Percentiles rank a stretch among this genome's conserved stretches.
These are phyloP conservation scores for Syndactyla subalaris DNA, from an alignment of 2,797 vertebrate species.

Conservation along the genomic window DNA sequence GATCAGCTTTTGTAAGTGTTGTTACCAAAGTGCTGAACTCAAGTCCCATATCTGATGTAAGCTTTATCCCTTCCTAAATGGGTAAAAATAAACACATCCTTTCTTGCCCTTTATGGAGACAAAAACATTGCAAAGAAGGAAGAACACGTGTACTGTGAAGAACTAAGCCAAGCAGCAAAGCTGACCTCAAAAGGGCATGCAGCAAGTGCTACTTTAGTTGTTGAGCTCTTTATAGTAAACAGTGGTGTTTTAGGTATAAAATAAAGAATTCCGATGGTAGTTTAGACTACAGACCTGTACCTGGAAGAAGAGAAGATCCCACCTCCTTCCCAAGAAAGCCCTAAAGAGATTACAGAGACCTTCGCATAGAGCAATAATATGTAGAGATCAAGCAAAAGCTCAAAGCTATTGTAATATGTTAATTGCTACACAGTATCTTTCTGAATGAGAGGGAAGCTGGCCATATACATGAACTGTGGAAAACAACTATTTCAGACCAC, in stretches of 20 bases:
- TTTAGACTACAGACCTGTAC: not conserved
- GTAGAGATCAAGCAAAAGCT: not conserved
- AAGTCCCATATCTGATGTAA: not conserved
- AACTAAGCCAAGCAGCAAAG: not conserved
- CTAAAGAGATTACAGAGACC: not conserved
- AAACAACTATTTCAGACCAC: not conserved
- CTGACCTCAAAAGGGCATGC: not conserved
- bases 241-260: not conserved
- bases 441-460: not conserved
- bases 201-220: not conserved
- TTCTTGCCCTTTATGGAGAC: conserved; percentile 33
- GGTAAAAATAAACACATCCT: conserved; percentile 49
- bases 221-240: not conserved
- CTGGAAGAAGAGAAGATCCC: not conserved
- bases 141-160: not conserved
- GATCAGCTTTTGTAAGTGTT: conserved; percentile 9
- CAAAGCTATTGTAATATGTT: not conserved
- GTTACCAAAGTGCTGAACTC: not conserved
- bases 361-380: not conserved
- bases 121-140: not conserved
- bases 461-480: not conserved
- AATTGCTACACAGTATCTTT: not conserved
- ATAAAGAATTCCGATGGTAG: not conserved
- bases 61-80: conserved; percentile 14
- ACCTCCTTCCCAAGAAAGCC: not conserved